phyloP scores from a whole-genome alignment of 2,113 vertebrate species.

The Eubucco bourcierii region DNA sequence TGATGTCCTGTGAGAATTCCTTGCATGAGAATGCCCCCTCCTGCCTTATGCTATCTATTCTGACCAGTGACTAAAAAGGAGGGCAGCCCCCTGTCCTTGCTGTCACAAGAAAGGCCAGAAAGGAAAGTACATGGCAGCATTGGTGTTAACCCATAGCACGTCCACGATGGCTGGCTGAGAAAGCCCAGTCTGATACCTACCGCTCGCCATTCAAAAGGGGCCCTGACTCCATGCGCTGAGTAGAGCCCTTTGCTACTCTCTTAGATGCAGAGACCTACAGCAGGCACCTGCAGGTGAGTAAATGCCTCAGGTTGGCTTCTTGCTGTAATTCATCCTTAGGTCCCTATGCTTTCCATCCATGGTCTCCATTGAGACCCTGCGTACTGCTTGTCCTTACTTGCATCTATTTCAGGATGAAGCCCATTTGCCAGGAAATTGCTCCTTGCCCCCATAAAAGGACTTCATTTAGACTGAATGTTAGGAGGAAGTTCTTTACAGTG shows the following conservation, averaged over 20 bases:
- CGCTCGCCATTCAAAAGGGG: not conserved
- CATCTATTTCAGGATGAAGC: not conserved
- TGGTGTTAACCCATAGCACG: fast-evolving
- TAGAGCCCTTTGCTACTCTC: not conserved
- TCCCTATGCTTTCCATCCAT: not conserved
- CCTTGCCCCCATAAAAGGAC: not conserved
- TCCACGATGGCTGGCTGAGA: not conserved
- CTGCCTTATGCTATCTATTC: not conserved
- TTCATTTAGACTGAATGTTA: too few species aligned
- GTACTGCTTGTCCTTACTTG: not conserved
- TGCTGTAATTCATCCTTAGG: not conserved
- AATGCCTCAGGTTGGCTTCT: not conserved
- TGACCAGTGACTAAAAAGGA: not conserved
- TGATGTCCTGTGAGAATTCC: not conserved
- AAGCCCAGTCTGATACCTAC: not conserved
- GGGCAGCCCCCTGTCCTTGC: not conserved
- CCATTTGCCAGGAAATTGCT: not conserved
- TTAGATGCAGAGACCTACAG: not conserved
- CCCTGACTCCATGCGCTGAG: not conserved
- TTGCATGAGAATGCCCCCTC: not conserved
- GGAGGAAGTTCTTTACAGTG: too few species aligned
- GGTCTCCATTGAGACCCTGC: fast-evolving
- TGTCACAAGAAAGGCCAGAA: not conserved
- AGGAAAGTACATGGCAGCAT: not conserved
- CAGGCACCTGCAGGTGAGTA: not conserved